Evolutionary conservation across 2,113 vertebrate genomes (phyloP).

Genomic region (Cavia porcellus): DNA sequence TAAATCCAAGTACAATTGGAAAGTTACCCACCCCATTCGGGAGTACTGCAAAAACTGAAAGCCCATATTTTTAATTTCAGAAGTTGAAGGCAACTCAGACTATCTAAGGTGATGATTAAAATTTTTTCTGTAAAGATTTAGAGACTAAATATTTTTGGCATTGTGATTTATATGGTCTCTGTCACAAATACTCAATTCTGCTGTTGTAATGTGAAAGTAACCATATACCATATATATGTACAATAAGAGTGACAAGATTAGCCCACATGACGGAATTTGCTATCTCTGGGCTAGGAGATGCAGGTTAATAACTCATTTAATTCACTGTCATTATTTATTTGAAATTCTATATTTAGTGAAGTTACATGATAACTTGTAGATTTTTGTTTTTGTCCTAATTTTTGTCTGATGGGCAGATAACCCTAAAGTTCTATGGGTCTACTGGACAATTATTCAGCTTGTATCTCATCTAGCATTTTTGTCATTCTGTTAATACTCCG

Average conservation of each 20-base stretch:
- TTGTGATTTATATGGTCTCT: neutral
- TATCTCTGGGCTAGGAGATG: neutral
- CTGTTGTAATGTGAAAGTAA: neutral
- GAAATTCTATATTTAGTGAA: conserved; percentile 5
- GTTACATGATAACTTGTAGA: neutral
- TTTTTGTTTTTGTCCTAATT: conserved; percentile 24
- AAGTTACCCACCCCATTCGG: neutral
- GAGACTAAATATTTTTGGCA: neutral
- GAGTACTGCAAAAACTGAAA: neutral
- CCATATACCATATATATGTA: neutral
- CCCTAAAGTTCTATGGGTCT: neutral
- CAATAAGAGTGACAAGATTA: conserved; percentile 3
- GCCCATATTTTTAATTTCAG: neutral
- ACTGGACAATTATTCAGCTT: neutral
- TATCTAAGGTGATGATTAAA: neutral
- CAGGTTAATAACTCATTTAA: neutral
- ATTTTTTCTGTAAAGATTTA: neutral
- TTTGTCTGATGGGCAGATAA: neutral
- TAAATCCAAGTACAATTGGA: conserved; percentile 23
- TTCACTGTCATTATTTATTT: neutral
- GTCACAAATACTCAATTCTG: conserved; percentile 14
- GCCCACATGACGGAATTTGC: neutral
- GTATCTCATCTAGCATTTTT: conserved; percentile 8
- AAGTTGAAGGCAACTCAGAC: neutral
- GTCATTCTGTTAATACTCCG: neutral